phyloP scores from a whole-genome alignment of 2,888 invertebrate genomes.

The Exocentrus adspersus region DNA sequence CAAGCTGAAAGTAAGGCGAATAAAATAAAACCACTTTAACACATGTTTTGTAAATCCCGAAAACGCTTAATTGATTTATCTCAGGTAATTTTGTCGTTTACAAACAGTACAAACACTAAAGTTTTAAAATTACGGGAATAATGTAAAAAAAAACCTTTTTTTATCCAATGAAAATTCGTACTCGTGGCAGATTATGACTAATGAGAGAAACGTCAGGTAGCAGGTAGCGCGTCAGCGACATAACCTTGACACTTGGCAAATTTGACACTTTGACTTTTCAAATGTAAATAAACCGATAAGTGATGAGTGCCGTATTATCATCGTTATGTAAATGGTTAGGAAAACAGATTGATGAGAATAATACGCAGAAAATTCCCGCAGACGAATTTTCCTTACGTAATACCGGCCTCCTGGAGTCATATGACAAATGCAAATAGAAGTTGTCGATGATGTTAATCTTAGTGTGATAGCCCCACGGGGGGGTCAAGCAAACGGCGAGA shows the following conservation, averaged over 20 bases:
- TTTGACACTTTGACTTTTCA: not conserved
- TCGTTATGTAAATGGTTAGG: not conserved
- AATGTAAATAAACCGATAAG: not conserved
- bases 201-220: slow-evolving; percentile 7
- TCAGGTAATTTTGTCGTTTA: no score
- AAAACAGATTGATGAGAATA: not conserved
- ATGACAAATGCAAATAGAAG: slow-evolving; percentile 28
- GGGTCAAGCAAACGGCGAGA: slow-evolving; percentile 36
- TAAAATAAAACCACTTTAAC: no score
- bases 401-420: not conserved
- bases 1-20: no score
- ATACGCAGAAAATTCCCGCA: not conserved
- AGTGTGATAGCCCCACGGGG: slow-evolving; percentile 27
- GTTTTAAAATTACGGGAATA: no score
- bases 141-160: not conserved
- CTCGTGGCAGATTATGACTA: slow-evolving; percentile 3
- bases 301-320: not conserved
- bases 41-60: no score
- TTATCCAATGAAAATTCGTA: not conserved
- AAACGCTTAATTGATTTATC: no score
- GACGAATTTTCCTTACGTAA: not conserved
- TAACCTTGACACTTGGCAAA: slow-evolving; percentile 2
- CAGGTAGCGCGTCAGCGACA: not conserved
- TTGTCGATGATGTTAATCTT: slow-evolving; percentile 21
- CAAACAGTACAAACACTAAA: no score